Evolutionary conservation across 1,140 invertebrate genomes (phyloP), one percentile per base, ranked within the genome.

Genomic region (Aphelenchoides fujianensis): DNA sequence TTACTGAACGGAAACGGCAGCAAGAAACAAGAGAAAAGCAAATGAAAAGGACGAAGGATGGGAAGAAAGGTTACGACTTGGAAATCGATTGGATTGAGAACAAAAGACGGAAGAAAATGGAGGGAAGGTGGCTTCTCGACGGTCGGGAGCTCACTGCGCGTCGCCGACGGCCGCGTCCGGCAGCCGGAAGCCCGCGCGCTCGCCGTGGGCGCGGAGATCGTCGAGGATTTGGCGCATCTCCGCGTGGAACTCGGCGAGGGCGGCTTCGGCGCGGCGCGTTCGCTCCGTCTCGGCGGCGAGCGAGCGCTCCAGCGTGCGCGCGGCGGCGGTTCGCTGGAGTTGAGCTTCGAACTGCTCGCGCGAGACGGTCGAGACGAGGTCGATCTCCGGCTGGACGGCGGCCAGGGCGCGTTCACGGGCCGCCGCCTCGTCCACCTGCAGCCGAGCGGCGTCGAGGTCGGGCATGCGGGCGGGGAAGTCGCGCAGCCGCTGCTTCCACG

Each of bases 281-380:
- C 41, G 41, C 41, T 48, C 41, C 23, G 12, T 12, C 12, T 48
- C 23, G 12, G 12, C 23, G 12, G 41, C 41, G 23, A 48, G 12
- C 41, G 12, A 12, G 41, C 41, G 41, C 12, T 48, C 41, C 41
- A 48, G 41, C 23, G 12, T 12, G 23, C 41, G 41, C 12, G 23
- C 12, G 23, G 12, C 12, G 23, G 41, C 41, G 12, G 41, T 48
- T 48, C 41, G 41, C 23, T 48, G 41, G 12, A 48, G 41, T 48
- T 48, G 41, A 23, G 41, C 41, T 48, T 48, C 41, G 41, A 48
- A 48, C 41, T 48, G 41, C 41, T 48, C 41, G 41, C 41, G 41
- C 23, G 41, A 48, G 23, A 48, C 23, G 12, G 41, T 48, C 23
- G 41, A 48, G 23, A 48, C 23, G 12, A 48, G 23, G 23, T 48